phyloP scores from a whole-genome alignment of 2,888 invertebrate genomes.

The Cephus runcator region DNA sequence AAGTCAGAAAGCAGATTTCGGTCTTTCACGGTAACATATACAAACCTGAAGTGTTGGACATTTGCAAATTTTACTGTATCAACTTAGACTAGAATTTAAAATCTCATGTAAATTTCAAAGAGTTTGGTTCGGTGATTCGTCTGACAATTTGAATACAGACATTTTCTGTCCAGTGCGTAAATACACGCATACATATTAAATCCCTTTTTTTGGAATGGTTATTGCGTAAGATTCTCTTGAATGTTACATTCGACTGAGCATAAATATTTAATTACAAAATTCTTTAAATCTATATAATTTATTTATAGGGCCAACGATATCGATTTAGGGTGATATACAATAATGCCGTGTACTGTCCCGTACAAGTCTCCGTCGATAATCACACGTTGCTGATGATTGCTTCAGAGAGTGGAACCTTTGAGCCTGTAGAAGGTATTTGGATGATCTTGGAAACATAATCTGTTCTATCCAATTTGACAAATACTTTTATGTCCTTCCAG shows the following conservation, averaged over 20 bases:
- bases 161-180: not conserved
- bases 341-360: constrained; percentile 61
- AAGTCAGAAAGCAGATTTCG: no score
- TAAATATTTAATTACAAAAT: not conserved
- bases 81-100: no score
- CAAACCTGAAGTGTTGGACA: no score
- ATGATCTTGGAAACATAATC: not conserved
- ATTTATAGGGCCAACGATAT: constrained; percentile 47
- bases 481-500: constrained; percentile 26
- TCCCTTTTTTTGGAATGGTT: not conserved
- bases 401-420: constrained; percentile 55
- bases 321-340: constrained; percentile 59
- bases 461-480: not conserved
- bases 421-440: constrained; percentile 49
- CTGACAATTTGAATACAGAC: no score
- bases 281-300: constrained; percentile 2
- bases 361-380: constrained; percentile 60
- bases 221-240: no score
- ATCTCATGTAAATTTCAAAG: no score
- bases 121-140: no score
- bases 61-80: no score
- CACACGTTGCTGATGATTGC: constrained; percentile 58
- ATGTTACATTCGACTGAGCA: not conserved
- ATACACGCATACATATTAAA: not conserved
- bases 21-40: no score